Conservation (phyloP, 2,888 invertebrate genomes). For the Beris chalybata region DNA sequence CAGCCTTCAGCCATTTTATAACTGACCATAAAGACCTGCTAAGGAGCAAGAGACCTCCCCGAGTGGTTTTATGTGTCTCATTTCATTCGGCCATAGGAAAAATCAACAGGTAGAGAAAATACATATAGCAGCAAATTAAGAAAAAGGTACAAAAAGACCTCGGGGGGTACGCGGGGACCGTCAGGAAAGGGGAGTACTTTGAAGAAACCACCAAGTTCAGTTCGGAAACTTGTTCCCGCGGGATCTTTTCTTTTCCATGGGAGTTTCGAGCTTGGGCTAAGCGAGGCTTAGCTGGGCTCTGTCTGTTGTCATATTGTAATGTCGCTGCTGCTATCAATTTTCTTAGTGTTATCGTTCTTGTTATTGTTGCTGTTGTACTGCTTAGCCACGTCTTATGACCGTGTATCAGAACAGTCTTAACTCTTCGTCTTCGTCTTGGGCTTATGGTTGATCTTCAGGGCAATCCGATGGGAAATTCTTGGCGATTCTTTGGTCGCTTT, state of each 20-base stretch:
- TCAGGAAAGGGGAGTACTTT: too few species aligned
- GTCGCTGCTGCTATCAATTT: slow-evolving; percentile 34
- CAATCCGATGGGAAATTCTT: slow-evolving; percentile 31
- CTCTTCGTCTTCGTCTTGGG: slow-evolving; percentile 3
- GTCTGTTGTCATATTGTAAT: slow-evolving; percentile 32
- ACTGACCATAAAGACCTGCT: too few species aligned
- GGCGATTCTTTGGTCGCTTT: slow-evolving; percentile 5
- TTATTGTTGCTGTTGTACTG: neutral
- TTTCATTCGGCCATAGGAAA: too few species aligned
- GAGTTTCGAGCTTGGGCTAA: slow-evolving; percentile 13
- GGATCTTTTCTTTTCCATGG: slow-evolving; percentile 28
- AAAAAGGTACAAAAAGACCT: too few species aligned
- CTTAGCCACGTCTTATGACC: neutral
- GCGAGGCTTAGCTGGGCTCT: slow-evolving; percentile 7
- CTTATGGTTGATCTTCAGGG: slow-evolving; percentile 7
- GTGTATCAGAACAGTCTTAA: too few species aligned
- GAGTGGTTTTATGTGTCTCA: too few species aligned
- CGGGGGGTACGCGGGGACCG: too few species aligned
- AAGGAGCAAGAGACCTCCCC: too few species aligned
- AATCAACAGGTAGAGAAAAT: too few species aligned
- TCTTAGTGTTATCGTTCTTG: slow-evolving; percentile 2
- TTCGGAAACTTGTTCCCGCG: slow-evolving; percentile 24
- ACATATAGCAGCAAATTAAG: too few species aligned
- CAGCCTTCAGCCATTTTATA: too few species aligned
- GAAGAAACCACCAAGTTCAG: too few species aligned